phyloP scores from a whole-genome alignment of 2,113 vertebrate species.

The Puntigrus tetrazona region DNA sequence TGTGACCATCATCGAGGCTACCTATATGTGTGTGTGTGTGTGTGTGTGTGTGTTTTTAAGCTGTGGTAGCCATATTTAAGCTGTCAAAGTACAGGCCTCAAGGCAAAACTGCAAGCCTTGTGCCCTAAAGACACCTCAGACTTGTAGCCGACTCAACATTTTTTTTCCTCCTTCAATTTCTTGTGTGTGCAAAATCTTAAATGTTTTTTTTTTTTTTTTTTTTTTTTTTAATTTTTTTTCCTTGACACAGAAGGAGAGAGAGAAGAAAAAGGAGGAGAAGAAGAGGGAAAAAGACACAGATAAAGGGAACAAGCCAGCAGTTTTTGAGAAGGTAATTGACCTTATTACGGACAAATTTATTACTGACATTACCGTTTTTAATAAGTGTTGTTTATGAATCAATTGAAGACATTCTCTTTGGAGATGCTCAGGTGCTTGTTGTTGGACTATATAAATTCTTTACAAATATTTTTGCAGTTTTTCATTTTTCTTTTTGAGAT shows the following conservation, averaged over 20 bases:
- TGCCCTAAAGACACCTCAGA: constrained; percentile 33
- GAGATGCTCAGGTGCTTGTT: not conserved
- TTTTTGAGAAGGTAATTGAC: constrained; percentile 61
- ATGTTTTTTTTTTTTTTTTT: constrained; percentile 18
- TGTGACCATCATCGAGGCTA: not conserved
- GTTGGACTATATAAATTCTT: not conserved
- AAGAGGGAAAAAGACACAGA: constrained; percentile 82
- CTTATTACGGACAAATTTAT: not conserved
- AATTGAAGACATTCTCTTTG: not conserved
- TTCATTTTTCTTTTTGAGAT: not conserved
- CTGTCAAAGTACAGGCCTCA: constrained; percentile 29
- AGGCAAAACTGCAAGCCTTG: not conserved
- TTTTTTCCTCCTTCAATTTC: not conserved
- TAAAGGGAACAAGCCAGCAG: constrained; percentile 68
- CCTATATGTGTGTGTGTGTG: not conserved
- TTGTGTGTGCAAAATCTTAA: not conserved
- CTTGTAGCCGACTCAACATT: constrained; percentile 1
- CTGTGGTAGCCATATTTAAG: constrained; percentile 1
- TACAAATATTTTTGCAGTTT: not conserved
- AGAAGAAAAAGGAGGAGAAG: constrained; percentile 87
- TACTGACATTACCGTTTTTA: not conserved
- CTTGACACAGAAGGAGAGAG: constrained; percentile 81
- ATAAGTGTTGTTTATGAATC: not conserved
- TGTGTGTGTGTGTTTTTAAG: not conserved
- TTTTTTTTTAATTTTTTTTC: not conserved